Percentiles rank a stretch among this genome's conserved stretches.
These are phyloP conservation scores for Drosophila meridiana DNA, from an alignment of 2,888 invertebrate genomes.

Conservation along the genomic window DNA sequence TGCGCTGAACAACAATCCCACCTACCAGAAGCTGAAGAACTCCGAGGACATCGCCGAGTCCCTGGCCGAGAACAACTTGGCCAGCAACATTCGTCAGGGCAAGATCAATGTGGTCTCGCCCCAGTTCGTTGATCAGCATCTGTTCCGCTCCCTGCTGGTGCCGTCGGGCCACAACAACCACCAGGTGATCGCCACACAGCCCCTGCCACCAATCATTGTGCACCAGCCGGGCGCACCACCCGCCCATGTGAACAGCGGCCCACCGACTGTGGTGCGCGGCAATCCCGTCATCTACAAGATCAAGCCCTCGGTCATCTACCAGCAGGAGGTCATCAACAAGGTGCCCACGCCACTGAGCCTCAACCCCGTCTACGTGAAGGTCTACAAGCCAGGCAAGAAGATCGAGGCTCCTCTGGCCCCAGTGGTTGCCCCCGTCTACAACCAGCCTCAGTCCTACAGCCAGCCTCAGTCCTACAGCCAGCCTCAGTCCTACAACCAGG, in stretches of 20 bases:
- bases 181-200: slow-evolving; percentile 81
- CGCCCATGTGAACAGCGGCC: slow-evolving; percentile 82
- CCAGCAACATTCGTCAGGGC: slow-evolving; percentile 82
- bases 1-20: slow-evolving; percentile 74
- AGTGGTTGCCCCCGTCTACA: slow-evolving; percentile 72
- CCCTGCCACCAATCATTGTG: slow-evolving; percentile 82
- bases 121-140: slow-evolving; percentile 80
- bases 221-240: slow-evolving; percentile 82
- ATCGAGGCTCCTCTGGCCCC: slow-evolving; percentile 76
- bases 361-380: slow-evolving; percentile 84
- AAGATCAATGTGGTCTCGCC: slow-evolving; percentile 82
- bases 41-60: slow-evolving; percentile 83
- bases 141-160: slow-evolving; percentile 81
- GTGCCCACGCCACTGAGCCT: slow-evolving; percentile 83
- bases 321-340: slow-evolving; percentile 84
- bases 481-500: slow-evolving; percentile 44
- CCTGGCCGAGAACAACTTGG: slow-evolving; percentile 77
- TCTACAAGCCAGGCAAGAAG: slow-evolving; percentile 84
- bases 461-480: slow-evolving; percentile 47
- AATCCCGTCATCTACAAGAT: slow-evolving; percentile 84
- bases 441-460: slow-evolving; percentile 48
- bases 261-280: slow-evolving; percentile 82
- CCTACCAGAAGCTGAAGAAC: slow-evolving; percentile 78
- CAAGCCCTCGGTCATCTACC: slow-evolving; percentile 83
- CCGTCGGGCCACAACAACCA: slow-evolving; percentile 81